Evolutionary conservation across 30 jellyfish, hydroid and myxozoan species (phyloP).

Genomic region (Clytia hemisphaerica): DNA sequence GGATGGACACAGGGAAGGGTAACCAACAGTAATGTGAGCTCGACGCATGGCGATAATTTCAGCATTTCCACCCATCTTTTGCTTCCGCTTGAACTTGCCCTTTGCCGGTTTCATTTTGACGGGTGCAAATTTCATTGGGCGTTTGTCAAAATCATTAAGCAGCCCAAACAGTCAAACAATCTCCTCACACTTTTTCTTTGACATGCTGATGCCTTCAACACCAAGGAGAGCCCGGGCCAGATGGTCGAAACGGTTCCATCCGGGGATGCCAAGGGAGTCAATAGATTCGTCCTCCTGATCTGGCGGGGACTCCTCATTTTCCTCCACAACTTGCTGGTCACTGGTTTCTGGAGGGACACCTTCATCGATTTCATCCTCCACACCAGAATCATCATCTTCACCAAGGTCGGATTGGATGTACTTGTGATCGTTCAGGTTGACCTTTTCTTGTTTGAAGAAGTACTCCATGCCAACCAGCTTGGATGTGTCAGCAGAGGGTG

Average conservation of each 20-base stretch:
- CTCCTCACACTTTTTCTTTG: background rate
- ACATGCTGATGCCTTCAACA: slow-evolving; percentile 11
- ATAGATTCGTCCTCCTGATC: slow-evolving; percentile 8
- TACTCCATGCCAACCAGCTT: slow-evolving; percentile 36
- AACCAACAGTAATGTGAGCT: slow-evolving; percentile 9
- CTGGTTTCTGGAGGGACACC: background rate
- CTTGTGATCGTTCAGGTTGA: background rate
- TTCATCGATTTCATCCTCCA: slow-evolving; percentile 7
- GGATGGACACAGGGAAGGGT: slow-evolving; percentile 17
- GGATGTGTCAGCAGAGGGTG: background rate
- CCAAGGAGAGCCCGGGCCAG: slow-evolving; percentile 21
- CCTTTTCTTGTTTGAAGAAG: slow-evolving; percentile 13
- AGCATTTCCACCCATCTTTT: slow-evolving; percentile 8
- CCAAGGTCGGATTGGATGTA: background rate
- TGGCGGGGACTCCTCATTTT: background rate
- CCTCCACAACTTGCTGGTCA: slow-evolving; percentile 10
- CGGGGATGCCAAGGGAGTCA: slow-evolving; percentile 24
- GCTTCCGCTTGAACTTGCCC: slow-evolving; percentile 6
- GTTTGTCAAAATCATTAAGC: slow-evolving; percentile 28
- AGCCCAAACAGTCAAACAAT: slow-evolving; percentile 1
- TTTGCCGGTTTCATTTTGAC: slow-evolving; percentile 6
- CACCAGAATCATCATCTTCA: slow-evolving; percentile 15
- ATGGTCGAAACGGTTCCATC: slow-evolving; percentile 22
- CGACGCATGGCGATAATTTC: slow-evolving; percentile 8
- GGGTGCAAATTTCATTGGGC: slow-evolving; percentile 2